phyloP scores from a whole-genome alignment of 2,113 vertebrate species.

The Notiomystis cincta region DNA sequence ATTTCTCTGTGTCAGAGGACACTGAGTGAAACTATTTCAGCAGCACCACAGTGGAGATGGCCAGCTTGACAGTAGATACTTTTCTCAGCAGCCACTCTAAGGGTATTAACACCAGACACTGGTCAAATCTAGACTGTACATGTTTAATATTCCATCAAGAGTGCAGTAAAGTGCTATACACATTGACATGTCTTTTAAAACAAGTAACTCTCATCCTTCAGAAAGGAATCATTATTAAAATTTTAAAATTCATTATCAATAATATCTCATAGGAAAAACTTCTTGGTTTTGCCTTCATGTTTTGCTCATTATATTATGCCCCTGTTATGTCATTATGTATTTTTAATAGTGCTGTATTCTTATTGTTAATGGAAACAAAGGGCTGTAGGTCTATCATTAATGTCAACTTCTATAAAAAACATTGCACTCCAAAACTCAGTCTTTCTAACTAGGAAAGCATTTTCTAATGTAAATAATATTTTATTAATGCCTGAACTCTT shows the following conservation, averaged over 20 bases:
- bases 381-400: slow-evolving; percentile 36
- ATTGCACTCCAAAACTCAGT: not conserved
- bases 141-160: not conserved
- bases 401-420: slow-evolving; percentile 51
- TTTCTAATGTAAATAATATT: slow-evolving; percentile 53
- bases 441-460: slow-evolving; percentile 40
- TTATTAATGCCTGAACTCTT: slow-evolving; percentile 53
- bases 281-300: not conserved
- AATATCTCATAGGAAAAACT: not conserved
- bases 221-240: not conserved
- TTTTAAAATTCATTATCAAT: slow-evolving; percentile 9
- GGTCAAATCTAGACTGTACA: not conserved
- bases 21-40: not conserved
- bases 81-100: not conserved
- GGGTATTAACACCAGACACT: not conserved
- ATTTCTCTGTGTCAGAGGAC: not conserved
- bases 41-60: not conserved
- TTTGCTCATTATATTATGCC: slow-evolving; percentile 14
- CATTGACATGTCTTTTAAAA: not conserved
- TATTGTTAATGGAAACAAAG: slow-evolving; percentile 38
- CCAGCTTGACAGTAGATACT: not conserved
- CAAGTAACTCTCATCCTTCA: not conserved
- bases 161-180: not conserved
- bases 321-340: slow-evolving; percentile 26
- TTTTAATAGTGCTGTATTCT: slow-evolving; percentile 22